Evolutionary conservation across 2,888 invertebrate genomes (phyloP).

Genomic region (Clusia tigrina): DNA sequence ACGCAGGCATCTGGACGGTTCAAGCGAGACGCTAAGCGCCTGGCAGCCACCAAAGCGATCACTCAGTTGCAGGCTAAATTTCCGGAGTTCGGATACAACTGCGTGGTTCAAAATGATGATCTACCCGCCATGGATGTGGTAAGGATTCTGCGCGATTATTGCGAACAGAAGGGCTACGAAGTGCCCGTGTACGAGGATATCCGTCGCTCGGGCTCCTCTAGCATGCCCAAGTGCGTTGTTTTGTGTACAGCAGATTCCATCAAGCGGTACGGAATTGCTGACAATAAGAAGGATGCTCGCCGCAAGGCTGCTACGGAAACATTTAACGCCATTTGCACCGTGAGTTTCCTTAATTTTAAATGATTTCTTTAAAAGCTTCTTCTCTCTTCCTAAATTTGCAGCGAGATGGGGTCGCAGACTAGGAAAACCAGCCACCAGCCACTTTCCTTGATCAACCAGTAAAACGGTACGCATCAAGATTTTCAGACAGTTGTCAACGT

Average conservation of each 20-base stretch:
- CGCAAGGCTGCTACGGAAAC: slow-evolving; percentile 61
- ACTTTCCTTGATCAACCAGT: too few species aligned
- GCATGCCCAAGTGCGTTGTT: slow-evolving; percentile 60
- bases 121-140: slow-evolving; percentile 54
- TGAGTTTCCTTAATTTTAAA: too few species aligned
- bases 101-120: slow-evolving; percentile 30
- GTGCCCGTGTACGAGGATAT: slow-evolving; percentile 58
- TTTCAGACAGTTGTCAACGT: too few species aligned
- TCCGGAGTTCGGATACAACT: slow-evolving; percentile 42
- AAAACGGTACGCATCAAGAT: too few species aligned
- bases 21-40: slow-evolving; percentile 65
- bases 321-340: slow-evolving; percentile 48
- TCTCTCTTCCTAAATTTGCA: too few species aligned
- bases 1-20: slow-evolving; percentile 65
- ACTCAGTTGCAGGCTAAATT: slow-evolving; percentile 62
- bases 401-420: too few species aligned
- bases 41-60: slow-evolving; percentile 59
- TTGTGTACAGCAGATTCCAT: slow-evolving; percentile 58
- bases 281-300: slow-evolving; percentile 62
- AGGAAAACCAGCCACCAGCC: too few species aligned
- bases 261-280: slow-evolving; percentile 57
- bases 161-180: slow-evolving; percentile 59
- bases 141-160: slow-evolving; percentile 56
- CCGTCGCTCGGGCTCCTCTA: slow-evolving; percentile 57
- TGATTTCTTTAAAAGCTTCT: too few species aligned